Evolutionary conservation across 2,888 invertebrate species (phyloP), one percentile per base, ranked within the genome.

Genomic region (Synanthedon vespiformis): DNA sequence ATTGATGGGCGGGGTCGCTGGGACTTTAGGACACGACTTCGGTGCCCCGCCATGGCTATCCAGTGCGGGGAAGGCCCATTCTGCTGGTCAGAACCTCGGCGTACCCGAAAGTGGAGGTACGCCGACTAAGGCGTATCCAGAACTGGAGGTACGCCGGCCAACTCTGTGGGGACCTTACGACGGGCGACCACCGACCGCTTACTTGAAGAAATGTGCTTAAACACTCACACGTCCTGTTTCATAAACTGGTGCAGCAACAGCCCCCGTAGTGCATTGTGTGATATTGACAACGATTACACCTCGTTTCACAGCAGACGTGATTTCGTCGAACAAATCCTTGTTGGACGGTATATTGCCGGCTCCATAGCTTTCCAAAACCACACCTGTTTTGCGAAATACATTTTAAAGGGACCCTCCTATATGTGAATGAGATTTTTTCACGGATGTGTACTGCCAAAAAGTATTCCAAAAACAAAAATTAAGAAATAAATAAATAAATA

Each of bases 341-440:
- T 94, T 93, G 0, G 92, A 91, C 0, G 98, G 98, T 40, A 97
- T 91, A 71, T 99, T 99, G 0, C 99, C 99, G 0, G 95, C 90
- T 0, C 99, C 99, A 66, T 96, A 99, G 0, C 95, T 94, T 78
- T 97, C 95, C 47, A 99, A 77, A 0, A 99, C 94, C 0, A 98
- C 92, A 12, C 98, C 88, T 88, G 59, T 34, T 34, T 34, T 0
- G 1, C 10, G 6, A 34, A 34, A 34, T 34, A 10, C 8, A 34
- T 34, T 22, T 5, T 3, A 34, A 34, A 34, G 1, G 8, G 34
- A 27, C 16, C n/a, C n/a, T n/a, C n/a, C n/a, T n/a, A n/a, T n/a
- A n/a, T n/a, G n/a, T n/a, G n/a, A n/a, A n/a, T n/a, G n/a, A n/a
- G n/a, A n/a, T n/a, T n/a, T n/a, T n/a, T n/a, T n/a, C n/a, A n/a